Base-by-base conservation (phyloP, 1,140 invertebrate species). In the Caerostris darwini region DNA sequence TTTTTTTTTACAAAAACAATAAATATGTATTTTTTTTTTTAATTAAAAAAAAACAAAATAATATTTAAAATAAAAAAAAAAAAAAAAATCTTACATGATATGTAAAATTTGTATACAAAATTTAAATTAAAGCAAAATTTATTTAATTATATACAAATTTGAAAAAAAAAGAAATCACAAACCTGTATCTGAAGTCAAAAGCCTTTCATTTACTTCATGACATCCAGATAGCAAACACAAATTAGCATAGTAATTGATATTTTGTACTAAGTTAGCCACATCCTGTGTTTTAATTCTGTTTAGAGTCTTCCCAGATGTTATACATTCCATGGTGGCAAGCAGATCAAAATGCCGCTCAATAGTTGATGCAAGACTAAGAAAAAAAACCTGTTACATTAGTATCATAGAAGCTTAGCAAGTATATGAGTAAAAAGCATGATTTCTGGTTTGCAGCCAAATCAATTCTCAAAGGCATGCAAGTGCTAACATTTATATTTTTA, bases 221-320 rank as follows among this genome's bases (percentile, higher is more conserved):
- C 34, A 34, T 34, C 34, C 34, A 34, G 34, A 34, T 34, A 56
- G 6, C 5, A 19, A 8, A 81, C 50, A 7, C n/a, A 19, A 77
- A 61, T 19, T 61, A 19, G 85, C 69, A 61, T 88, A 77, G 56
- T 93, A 89, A 7, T 88, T n/a, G 8, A 93, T 88, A 19, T 67
- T 93, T 17, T 87, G 57, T 50, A 93, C 64, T 8, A 93, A 81
- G 54, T 81, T 58, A 50, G 92, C 69, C 12, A 93, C 50, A 87
- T 88, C 92, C 19, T n/a, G 59, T 3, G 56, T 67, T 92, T 71
- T 88, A 3, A 34, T 61, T 88, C 54, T 77, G 61, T 93, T 50
- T 6, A 93, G 5, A 54, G 67, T 85, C 57, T 93, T 93, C 3
- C 58, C 83, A 58, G 83, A 88, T 71, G 85, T 7, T 17, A 88